Evolutionary conservation across 2,113 vertebrate species (phyloP).

Genomic region (Notiomystis cincta): DNA sequence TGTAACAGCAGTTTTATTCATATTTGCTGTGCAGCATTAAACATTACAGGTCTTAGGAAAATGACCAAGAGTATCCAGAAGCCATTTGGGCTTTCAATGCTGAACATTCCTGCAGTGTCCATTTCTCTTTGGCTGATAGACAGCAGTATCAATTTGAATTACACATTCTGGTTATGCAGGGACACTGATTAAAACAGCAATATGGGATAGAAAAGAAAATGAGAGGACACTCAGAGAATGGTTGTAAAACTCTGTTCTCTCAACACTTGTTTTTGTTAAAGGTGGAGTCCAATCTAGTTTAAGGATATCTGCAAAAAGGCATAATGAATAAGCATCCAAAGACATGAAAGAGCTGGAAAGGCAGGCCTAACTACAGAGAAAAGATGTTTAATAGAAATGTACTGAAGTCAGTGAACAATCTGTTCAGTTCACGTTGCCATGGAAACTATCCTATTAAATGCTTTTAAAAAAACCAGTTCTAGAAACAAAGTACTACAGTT

Average conservation of each 20-base stretch:
- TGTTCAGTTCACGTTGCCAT: conserved; percentile 66
- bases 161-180: not conserved
- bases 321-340: not conserved
- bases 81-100: not conserved
- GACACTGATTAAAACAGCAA: not conserved
- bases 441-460: conserved; percentile 69
- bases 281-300: not conserved
- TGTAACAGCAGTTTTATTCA: not conserved
- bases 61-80: not conserved
- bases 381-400: conserved; percentile 62
- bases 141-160: not conserved
- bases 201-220: not conserved
- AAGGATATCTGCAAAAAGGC: not conserved
- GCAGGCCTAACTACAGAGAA: conserved; percentile 32
- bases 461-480: not conserved
- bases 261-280: not conserved
- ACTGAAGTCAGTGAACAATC: conserved; percentile 66
- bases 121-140: not conserved
- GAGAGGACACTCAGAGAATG: not conserved
- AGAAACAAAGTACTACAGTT: conserved; percentile 60
- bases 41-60: not conserved
- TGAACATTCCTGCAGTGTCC: not conserved
- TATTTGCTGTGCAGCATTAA: not conserved
- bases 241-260: not conserved
- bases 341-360: conserved; percentile 1